phyloP scores from a whole-genome alignment of 2,797 vertebrate species.

The Sebastes dallii region DNA sequence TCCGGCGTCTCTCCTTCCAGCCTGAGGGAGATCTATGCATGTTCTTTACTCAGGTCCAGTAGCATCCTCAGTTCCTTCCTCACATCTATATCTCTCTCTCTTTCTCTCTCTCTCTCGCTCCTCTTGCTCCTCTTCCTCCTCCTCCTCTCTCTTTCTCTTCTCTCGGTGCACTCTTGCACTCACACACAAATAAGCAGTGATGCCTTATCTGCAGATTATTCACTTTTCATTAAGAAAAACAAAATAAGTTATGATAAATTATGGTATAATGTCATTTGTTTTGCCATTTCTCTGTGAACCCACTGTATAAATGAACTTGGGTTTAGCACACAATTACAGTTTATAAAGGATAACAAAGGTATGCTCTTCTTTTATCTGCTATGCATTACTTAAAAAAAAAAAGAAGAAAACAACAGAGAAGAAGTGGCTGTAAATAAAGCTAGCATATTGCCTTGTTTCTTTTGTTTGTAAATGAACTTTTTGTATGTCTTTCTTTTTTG shows the following conservation, averaged over 20 bases:
- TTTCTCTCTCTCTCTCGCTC: conserved; percentile 7
- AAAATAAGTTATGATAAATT: conserved; percentile 79
- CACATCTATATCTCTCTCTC: conserved; percentile 31
- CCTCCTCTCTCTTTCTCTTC: conserved; percentile 7
- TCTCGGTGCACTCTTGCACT: conserved; percentile 63
- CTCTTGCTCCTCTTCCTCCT: background rate
- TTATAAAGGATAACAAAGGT: conserved; percentile 77
- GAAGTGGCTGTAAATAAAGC: conserved; percentile 94
- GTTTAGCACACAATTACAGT: conserved; percentile 74
- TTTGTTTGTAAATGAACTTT: conserved; percentile 99
- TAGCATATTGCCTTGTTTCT: conserved; percentile 96
- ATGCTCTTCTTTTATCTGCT: conserved; percentile 87
- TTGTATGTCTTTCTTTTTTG: conserved; percentile 98
- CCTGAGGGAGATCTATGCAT: conserved; percentile 85
- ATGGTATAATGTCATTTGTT: conserved; percentile 72
- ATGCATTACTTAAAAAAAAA: conserved; percentile 84
- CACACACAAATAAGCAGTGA: conserved; percentile 91
- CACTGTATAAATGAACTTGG: conserved; percentile 79
- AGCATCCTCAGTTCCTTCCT: conserved; percentile 82
- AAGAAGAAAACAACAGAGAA: conserved; percentile 51
- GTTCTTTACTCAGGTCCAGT: conserved; percentile 88
- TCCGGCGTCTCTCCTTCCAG: conserved; percentile 71
- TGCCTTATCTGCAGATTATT: conserved; percentile 94
- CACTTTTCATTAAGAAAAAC: conserved; percentile 73
- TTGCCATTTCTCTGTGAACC: conserved; percentile 76